Base-by-base conservation (phyloP, 1,140 invertebrate genomes). In the Lepidurus apus region DNA sequence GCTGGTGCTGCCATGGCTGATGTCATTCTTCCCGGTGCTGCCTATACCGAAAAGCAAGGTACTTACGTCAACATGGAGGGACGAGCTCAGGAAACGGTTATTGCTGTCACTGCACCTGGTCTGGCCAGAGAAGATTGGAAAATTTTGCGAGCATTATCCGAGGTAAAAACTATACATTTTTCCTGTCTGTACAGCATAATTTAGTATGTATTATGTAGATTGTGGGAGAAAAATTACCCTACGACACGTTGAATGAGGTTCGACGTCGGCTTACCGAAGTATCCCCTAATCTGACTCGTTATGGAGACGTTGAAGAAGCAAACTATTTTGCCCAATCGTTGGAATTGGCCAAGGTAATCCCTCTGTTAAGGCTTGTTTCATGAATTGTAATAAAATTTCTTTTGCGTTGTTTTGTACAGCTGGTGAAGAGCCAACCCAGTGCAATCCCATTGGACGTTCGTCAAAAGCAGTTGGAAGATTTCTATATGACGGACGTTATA, bases 11-110 rank as follows among this genome's bases (percentile, higher is more conserved):
- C 90, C 76, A 93, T 97, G 80, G 97, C 98, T 78, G 97, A 99
- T 87, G 89, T 95, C 21, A 89, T 99, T 79, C 87, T 99, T 4
- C 97, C 98, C 24, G 97, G 95, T 78, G 95, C 95, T n/a, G 96
- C 98, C 0, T 99, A 98, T 84, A 99, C 98, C 1, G 98, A 99
- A 88, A 99, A 99, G 86, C 92, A 95, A 85, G 96, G 88, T 9
- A 98, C 93, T 17, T 99, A 96, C 86, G 95, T 98, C 0, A 99
- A 99, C 85, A 98, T 94, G 0, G 98, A 99, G 88, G 98, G 98
- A 10, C 88, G 98, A 78, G 90, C 96, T n/a, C 98, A 99, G 87
- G 92, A 96, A 87, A 97, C 96, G 1, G 87, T 92, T 73, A 87
- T 91, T 5, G 97, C 97, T 17, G 91, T 99, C n/a, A 91, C 93